Evolutionary conservation across 2,797 vertebrate species (phyloP).

Genomic region (Trichosurus vulpecula): DNA sequence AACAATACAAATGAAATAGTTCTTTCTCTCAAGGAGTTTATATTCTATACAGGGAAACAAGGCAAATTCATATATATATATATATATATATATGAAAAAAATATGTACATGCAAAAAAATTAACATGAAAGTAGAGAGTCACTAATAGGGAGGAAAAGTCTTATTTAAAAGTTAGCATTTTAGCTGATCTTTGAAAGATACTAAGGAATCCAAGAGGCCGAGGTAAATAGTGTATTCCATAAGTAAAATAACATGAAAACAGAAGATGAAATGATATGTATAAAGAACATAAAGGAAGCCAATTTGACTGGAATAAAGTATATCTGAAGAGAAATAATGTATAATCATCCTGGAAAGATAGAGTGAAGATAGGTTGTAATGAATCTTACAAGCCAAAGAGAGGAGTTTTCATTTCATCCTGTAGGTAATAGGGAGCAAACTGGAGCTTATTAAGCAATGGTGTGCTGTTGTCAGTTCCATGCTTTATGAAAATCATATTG

Average conservation of each 20-base stretch:
- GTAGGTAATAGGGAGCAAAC: neutral
- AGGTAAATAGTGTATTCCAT: neutral
- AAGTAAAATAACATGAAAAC: too few species aligned
- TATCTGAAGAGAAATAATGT: neutral
- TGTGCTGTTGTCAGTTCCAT: neutral
- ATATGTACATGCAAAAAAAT: neutral
- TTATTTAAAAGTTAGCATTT: neutral
- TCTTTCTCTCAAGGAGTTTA: neutral
- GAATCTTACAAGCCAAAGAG: too few species aligned
- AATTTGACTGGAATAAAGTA: neutral
- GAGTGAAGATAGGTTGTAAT: neutral
- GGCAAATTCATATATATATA: too few species aligned
- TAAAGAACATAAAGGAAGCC: neutral
- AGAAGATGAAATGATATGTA: neutral
- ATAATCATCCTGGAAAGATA: neutral
- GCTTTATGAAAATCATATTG: neutral
- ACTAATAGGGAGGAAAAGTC: neutral
- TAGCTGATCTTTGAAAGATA: neutral
- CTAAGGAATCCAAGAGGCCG: neutral
- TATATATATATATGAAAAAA: too few species aligned
- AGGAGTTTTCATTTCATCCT: too few species aligned
- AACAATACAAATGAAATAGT: neutral
- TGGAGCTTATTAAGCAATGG: neutral
- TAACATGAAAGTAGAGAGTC: neutral
- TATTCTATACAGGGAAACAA: neutral